Evolutionary conservation across 2,797 vertebrate species (phyloP), one percentile per base, ranked within the genome.

Genomic region (Enteromius mattozi): DNA sequence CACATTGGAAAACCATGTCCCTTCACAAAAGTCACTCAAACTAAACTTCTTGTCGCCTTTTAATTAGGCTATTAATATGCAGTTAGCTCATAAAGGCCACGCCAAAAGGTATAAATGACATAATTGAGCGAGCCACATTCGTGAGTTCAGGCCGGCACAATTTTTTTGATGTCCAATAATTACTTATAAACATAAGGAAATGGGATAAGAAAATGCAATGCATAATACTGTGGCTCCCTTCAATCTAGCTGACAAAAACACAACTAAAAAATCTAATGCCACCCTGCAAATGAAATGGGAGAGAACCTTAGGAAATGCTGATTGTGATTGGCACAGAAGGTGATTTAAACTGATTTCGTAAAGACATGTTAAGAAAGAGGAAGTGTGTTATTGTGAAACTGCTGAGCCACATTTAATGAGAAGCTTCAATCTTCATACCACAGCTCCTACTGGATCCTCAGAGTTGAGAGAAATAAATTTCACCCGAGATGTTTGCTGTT

Each of bases 11-110:
- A 85, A 88, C n/a, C 66, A 88, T 88, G 79, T 87, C 81, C 86
- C 79, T 76, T 86, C 86, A 83, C 88, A 81, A 88, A 90, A 88
- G 66, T 40, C 86, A 76, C 87, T 91, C 85, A 84, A 80, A 90
- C 88, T 88, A 68, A 88, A 89, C 81, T 91, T 84, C 80, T 66
- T 88, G 88, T 90, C 54, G 79, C 79, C 83, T 88, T 91, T 92
- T 93, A 94, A 94, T 94, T 92, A 94, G 91, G 87, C 85, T 87
- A 89, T 91, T 91, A 91, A 89, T 83, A 90, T 90, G 81, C 88
- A 81, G 88, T 88, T 89, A 89, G 78, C 79, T 80, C 89, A 86
- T 70, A 72, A 88, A 89, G 87, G 90, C 89, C 90, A 86, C 59
- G 69, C 78, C 74, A 71, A 84, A 88, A 91, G 88, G 89, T 92